These are phyloP conservation scores for Drosophila imparisetae DNA, from an alignment of 2,888 invertebrate genomes.

Conservation along the genomic window DNA sequence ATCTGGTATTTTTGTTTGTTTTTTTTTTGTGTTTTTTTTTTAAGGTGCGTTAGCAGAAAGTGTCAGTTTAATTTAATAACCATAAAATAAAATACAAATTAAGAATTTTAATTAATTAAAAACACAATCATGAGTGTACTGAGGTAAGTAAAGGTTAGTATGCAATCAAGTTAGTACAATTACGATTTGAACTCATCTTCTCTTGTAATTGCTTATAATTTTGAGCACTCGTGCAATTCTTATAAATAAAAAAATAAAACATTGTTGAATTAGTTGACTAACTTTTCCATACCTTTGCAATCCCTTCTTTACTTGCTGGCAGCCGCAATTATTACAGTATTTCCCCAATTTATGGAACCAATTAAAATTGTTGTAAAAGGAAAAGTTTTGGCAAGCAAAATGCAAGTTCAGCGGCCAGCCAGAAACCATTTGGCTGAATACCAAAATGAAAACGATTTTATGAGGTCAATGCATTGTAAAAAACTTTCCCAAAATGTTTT, in stretches of 20 bases:
- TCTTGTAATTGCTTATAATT: not conserved
- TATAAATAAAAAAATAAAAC: not conserved
- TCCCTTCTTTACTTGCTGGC: not conserved
- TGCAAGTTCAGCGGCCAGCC: conserved; percentile 17
- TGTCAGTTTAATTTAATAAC: too few species aligned
- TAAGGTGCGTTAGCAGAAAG: too few species aligned
- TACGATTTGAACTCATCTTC: not conserved
- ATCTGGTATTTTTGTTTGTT: too few species aligned
- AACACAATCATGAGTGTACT: too few species aligned
- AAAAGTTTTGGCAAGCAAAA: conserved; percentile 28
- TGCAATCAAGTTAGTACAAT: not conserved
- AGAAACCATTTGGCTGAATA: not conserved
- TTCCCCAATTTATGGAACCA: conserved; percentile 38
- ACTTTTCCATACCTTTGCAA: not conserved
- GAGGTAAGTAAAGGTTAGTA: not conserved
- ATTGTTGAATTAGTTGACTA: not conserved
- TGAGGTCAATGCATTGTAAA: conserved; percentile 12
- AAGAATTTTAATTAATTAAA: too few species aligned
- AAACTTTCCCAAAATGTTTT: conserved; percentile 1
- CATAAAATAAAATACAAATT: too few species aligned
- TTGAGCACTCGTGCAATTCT: not conserved
- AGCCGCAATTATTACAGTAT: not conserved
- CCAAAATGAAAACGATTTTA: not conserved
- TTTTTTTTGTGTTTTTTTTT: too few species aligned
- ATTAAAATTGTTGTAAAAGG: conserved; percentile 51